Base-by-base conservation (phyloP, 2,888 invertebrate species). In the Heliconius aoede region DNA sequence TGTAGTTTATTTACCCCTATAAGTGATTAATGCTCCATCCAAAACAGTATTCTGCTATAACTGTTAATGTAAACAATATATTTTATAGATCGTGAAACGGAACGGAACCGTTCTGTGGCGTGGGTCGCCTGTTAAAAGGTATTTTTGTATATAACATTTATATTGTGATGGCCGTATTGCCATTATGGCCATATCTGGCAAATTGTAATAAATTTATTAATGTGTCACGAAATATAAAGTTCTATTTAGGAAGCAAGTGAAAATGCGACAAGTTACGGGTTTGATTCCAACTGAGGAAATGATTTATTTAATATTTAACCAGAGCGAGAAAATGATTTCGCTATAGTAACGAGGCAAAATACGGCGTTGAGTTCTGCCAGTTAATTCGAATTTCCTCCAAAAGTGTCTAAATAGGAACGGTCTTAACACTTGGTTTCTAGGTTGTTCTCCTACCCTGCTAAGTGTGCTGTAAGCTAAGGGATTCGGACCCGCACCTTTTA, bases 31-130 rank as follows among this genome's bases (percentile, higher is more conserved):
- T 81, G 80, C 74, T 72, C 72, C 60, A 74, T 76, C 77, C 71
- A 76, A 78, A 80, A 80, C 77, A 76, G 78, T 62, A 74, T 11
- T 68, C 74, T 72, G 78, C 28, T 78, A 79, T 78, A 58, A 75
- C 60, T 67, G 73, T 80, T 78, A 78, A 79, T 75, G 79, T 81
- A 79, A 81, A 79, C 80, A 78, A 80, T 73, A 78, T 79, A 67
- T 79, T 80, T 81, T 79, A 79, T 80, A 74, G 73, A 62, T 79
- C 73, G 64, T 78, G 73, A 72, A 69, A 76, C 73, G 46, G 46
- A 75, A 76, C 73, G 62, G 36, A 75, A 75, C 74, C 74, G 62
- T 32, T 55, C 64, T 78, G 76, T 72, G 72, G 76, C 71, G 79
- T 80, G 77, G 79, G 80, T n/a, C 68, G 60, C 30, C 64, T 65